Evolutionary conservation across 2,797 vertebrate species (phyloP), one percentile per base, ranked within the genome.

Genomic region (Tamandua tetradactyla): DNA sequence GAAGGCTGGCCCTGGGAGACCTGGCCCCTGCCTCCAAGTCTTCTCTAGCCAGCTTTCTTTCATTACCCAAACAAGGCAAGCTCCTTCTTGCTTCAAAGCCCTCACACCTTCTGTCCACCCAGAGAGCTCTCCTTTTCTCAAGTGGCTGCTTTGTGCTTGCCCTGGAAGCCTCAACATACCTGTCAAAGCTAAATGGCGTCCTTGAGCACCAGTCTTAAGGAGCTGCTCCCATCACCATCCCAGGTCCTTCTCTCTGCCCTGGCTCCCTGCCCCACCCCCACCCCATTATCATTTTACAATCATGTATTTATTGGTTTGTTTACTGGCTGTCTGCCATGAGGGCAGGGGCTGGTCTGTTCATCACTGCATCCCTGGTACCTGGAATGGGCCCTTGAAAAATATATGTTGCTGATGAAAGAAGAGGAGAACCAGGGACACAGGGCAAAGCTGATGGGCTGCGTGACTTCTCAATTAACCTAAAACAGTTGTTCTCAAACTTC

Each of bases 401-500:
- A 49, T 0, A 5, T 0, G 1, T 0, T 13, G 44, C 1, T 14
- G 27, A 23, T 35, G 69, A 4, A 62, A 72, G 74, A 4, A 22
- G 27, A 22, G 17, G 44, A 20, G 17, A 13, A 25, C 14, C 1
- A 2, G 44, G 7, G n/a, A 32, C n/a, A 47, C 3, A 13, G 14
- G 15, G 66, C 32, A 2, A 10, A 11, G 87, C 10, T 37, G 49
- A 7, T 0, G 4, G 68, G 69, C 12, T 61, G 23, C 5, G 2
- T 0, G 1, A 32, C 57, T 72, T 44, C 72, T 57, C 32, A 55
- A 68, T 23, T 32, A 61, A 57, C 55, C 0, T 0, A 79, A 88
- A 78, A 47, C 74, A 87, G 55, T 14, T 18, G 10, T 20, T 40
- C 32, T 15, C 22, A 15, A 17, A 57, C 37, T 64, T 47, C 42